Base-by-base conservation (phyloP, 2,888 invertebrate genomes). In the Cylloceria caligata region DNA sequence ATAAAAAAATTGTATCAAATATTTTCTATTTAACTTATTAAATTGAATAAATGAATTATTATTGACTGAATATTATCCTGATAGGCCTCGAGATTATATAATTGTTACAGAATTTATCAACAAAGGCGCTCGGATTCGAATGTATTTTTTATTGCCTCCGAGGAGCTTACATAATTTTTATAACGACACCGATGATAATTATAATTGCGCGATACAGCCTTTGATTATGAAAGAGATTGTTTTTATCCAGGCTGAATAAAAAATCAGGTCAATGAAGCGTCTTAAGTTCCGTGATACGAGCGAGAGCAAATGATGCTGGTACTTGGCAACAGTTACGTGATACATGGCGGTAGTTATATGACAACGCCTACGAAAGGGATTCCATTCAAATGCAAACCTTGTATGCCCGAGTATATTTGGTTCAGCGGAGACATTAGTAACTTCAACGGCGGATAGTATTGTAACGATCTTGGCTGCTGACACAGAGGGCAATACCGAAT, bases 371-470 rank as follows among this genome's bases (percentile, higher is more conserved):
- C 9, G 39, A 47, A 62, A 73, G 52, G 67, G 52, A 52, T 24
- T 68, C 49, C 60, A 72, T 72, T 73, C 81, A 36, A 72, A 77
- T 81, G 81, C 76, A 77, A 64, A 36, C 42, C 72, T 62, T 52
- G 69, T 39, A 62, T 30, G 34, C 39, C 49, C n/a, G 57, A 24
- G 36, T 76, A 52, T 45, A 81, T 77, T 77, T 62, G 76, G 55
- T 73, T 81, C 52, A 55, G 36, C 55, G 81, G 77, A 81, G 62
- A 36, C 62, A 81, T 81, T 72, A 81, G 69, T 69, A 69, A 78
- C 78, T 74, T 69, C 73, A 69, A 49, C 73, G 30, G 55, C 39
- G 77, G 60, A 76, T 81, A 57, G 47, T 39, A 60, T 47, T 49
- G 68, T 68, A 73, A 77, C 65, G 67, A 75, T 80, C 80, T 80